These are phyloP conservation scores for Pogonomyrmex californicus DNA, from an alignment of 1,140 invertebrate species.

Conservation along the genomic window DNA sequence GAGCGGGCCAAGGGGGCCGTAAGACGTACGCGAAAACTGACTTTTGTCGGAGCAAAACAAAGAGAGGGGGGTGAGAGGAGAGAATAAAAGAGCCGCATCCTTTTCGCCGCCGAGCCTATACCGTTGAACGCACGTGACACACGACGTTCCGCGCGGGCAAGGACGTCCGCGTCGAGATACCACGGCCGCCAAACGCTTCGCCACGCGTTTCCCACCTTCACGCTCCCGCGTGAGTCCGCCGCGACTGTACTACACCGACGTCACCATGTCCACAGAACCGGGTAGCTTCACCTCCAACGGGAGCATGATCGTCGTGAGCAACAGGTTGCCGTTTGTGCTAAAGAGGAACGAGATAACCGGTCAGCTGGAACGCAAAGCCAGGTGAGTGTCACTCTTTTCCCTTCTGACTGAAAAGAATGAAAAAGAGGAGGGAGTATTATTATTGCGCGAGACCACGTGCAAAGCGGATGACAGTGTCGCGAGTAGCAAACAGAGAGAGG, in stretches of 20 bases:
- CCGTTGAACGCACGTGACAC: constrained; percentile 64
- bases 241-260: background rate
- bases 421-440: background rate
- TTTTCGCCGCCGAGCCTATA: constrained; percentile 25
- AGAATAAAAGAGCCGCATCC: constrained; percentile 23
- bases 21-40: background rate
- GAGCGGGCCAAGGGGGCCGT: background rate
- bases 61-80: background rate
- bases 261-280: constrained; percentile 81
- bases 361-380: constrained; percentile 92
- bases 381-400: constrained; percentile 88
- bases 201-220: constrained; percentile 5
- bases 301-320: constrained; percentile 96
- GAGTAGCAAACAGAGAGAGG: background rate
- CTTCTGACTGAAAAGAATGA: background rate
- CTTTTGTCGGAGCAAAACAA: constrained; percentile 3
- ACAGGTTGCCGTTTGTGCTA: constrained; percentile 95
- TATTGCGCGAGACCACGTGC: background rate
- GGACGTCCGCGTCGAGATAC: constrained; percentile 30
- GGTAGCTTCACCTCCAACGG: constrained; percentile 87
- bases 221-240: constrained; percentile 18
- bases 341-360: constrained; percentile 91
- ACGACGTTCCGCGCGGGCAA: constrained; percentile 20
- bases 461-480: background rate
- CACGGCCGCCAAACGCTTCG: constrained; percentile 8